phyloP scores from a whole-genome alignment of 35 echinoderm and acorn worm species.

The Chiridota heheva region DNA sequence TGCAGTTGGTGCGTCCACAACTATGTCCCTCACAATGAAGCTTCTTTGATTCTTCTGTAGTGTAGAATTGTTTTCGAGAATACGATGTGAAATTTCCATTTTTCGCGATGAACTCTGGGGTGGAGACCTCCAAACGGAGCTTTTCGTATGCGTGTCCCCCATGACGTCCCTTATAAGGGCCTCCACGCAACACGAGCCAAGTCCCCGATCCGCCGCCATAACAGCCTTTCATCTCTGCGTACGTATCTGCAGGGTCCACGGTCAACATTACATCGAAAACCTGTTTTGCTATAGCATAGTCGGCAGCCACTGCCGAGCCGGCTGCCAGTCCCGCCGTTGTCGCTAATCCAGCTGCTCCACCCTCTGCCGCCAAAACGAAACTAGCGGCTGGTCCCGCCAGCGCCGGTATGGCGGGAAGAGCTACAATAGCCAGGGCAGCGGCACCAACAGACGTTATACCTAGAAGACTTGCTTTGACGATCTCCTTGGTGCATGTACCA shows the following conservation, averaged over 20 bases:
- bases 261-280: not conserved
- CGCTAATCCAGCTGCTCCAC: not conserved
- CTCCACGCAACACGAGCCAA: slow-evolving; percentile 22
- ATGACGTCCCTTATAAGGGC: not conserved
- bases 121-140: not conserved
- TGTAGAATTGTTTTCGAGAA: slow-evolving; percentile 1
- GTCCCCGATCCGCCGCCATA: slow-evolving; percentile 2
- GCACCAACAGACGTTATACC: not conserved
- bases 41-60: not conserved
- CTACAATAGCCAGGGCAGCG: not conserved
- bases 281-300: not conserved
- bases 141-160: not conserved
- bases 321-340: not conserved
- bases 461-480: not conserved
- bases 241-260: not conserved
- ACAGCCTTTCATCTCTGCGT: slow-evolving; percentile 24
- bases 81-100: slow-evolving; percentile 16
- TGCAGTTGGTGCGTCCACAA: too few relatives aligned
- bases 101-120: not conserved
- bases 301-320: not conserved
- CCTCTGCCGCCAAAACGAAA: not conserved
- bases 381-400: too few relatives aligned
- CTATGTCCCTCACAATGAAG: not conserved
- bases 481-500: not conserved
- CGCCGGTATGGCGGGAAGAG: too few relatives aligned